phyloP scores from a whole-genome alignment of 2,113 vertebrate genomes.

The Phaethon lepturus region DNA sequence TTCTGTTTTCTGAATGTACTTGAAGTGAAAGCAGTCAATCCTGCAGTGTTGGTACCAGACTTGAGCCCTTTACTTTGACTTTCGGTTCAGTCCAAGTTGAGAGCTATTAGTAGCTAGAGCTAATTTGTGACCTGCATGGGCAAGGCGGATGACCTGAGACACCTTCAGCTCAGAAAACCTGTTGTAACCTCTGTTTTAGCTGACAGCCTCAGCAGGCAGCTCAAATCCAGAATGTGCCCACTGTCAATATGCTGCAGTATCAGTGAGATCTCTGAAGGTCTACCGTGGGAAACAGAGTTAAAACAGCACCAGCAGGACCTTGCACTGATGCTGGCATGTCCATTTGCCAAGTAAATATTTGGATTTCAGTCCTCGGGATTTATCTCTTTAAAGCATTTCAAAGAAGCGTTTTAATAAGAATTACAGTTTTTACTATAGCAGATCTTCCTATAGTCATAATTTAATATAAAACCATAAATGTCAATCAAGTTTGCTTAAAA shows the following conservation, averaged over 20 bases:
- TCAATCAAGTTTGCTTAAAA: neutral
- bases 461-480: neutral
- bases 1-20: neutral
- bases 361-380: neutral
- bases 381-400: neutral
- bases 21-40: neutral
- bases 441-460: neutral
- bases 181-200: neutral
- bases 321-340: neutral
- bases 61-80: neutral
- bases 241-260: neutral
- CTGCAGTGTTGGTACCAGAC: neutral
- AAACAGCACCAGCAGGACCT: neutral
- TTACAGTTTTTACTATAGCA: neutral
- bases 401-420: neutral
- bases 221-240: neutral
- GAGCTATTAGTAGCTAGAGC: neutral
- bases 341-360: neutral
- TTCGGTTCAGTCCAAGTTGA: neutral
- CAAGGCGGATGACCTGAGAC: neutral
- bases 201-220: neutral
- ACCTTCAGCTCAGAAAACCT: neutral
- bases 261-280: neutral
- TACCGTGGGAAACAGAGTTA: neutral
- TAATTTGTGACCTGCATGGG: neutral